Evolutionary conservation across 2,888 invertebrate genomes (phyloP).

Genomic region (Argyresthia albistria): DNA sequence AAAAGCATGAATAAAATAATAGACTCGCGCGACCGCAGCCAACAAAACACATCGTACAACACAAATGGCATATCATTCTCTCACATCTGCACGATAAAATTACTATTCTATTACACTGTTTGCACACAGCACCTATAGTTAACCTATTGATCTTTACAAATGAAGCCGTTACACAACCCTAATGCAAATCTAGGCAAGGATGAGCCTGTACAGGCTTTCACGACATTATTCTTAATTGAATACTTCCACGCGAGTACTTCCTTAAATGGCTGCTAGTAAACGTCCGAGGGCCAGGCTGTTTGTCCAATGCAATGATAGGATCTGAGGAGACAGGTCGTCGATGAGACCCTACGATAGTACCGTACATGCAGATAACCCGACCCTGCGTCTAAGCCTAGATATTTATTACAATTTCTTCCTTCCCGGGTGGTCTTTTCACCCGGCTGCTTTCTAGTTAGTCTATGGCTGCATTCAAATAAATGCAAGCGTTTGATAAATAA

Average conservation of each 20-base stretch:
- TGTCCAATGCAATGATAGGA: constrained; percentile 24
- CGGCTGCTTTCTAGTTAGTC: constrained; percentile 11
- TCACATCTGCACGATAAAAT: background rate
- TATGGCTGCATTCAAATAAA: background rate
- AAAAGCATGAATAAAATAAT: too few species aligned
- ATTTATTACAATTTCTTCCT: constrained; percentile 31
- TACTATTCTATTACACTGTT: background rate
- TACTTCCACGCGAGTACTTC: constrained; percentile 4
- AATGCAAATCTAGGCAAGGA: constrained; percentile 44
- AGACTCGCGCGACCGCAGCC: background rate
- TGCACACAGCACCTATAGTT: background rate
- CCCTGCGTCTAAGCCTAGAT: constrained; percentile 19
- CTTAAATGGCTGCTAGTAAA: constrained; percentile 9
- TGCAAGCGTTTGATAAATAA: background rate
- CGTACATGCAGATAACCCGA: constrained; percentile 32
- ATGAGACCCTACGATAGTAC: constrained; percentile 30
- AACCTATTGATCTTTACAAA: constrained; percentile 50
- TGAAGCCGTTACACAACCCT: constrained; percentile 48
- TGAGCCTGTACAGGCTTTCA: constrained; percentile 62
- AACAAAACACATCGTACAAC: background rate
- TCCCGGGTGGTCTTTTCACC: constrained; percentile 35
- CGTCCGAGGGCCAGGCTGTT: constrained; percentile 20
- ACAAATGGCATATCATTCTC: background rate
- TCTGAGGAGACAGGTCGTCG: constrained; percentile 13
- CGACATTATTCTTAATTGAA: constrained; percentile 30